phyloP scores from a whole-genome alignment of 2,113 vertebrate genomes.

The Crotalus viridis region DNA sequence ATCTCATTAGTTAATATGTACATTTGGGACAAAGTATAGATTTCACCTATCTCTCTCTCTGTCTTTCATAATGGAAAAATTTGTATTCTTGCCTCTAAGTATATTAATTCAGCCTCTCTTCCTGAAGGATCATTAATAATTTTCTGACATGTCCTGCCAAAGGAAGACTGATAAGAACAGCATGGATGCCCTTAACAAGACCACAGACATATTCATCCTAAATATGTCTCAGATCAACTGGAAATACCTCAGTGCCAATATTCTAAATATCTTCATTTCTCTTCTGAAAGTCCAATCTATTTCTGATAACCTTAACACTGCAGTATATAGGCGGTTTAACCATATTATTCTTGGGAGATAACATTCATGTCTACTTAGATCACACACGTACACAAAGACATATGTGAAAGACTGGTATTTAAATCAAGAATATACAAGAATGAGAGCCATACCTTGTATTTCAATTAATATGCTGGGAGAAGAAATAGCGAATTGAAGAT shows the following conservation, averaged over 20 bases:
- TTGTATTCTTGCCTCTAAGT: not conserved
- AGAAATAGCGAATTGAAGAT: not conserved
- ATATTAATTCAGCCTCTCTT: conserved; percentile 4
- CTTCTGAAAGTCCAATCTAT: not conserved
- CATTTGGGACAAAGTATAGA: not conserved
- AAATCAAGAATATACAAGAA: not conserved
- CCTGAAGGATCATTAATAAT: conserved; percentile 24
- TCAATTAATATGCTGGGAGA: not conserved
- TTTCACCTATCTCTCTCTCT: not conserved
- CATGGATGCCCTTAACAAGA: conserved; percentile 15
- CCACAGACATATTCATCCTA: conserved; percentile 10
- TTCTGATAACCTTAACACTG: not conserved
- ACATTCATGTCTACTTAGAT: not conserved
- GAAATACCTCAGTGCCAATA: conserved; percentile 19
- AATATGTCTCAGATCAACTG: conserved; percentile 14
- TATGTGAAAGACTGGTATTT: not conserved
- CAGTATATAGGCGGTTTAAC: conserved; percentile 6
- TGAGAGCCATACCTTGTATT: not conserved
- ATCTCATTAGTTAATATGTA: not conserved
- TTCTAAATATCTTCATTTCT: conserved; percentile 14
- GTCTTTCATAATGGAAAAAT: not conserved
- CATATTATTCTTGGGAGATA: not conserved
- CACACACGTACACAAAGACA: no score
- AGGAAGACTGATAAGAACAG: conserved; percentile 9
- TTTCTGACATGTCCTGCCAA: not conserved